Evolutionary conservation across 2,113 vertebrate genomes (phyloP), one percentile per base, ranked within the genome.

Genomic region (Mormyrus iriodes): DNA sequence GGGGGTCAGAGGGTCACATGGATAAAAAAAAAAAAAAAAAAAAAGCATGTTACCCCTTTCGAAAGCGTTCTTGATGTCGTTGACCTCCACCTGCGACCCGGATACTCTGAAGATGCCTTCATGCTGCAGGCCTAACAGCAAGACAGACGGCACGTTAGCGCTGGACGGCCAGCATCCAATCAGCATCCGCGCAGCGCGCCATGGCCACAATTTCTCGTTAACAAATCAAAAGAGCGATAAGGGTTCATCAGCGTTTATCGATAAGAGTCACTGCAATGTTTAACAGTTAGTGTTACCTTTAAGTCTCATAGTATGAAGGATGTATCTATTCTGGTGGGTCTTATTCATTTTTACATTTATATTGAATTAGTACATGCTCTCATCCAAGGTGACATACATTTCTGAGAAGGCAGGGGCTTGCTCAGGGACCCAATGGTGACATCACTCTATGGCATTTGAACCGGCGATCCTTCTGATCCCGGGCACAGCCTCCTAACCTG

Each of bases 31-130:
- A 3, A 48, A 48, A 48, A 9, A 24, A 51, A 13, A 48, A 65
- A 44, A 3, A 58, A 35, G n/a, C 19, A 53, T 3, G 31, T 90
- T 90, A 99, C 98, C 98, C 96, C 98, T 97, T 93, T 99, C 98
- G 95, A 99, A 99, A 0, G 98, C 98, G 27, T 99, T 99, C 95
- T 99, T 99, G 88, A 99, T 99, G 95, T 99, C 98, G 55, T 99
- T 99, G 92, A 99, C 98, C 92, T 99, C 98, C 87, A 99, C 98
- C 90, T 99, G 98, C 2, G 98, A 99, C 58, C 98, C 98, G 4
- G 98, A 99, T 89, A 99, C 98, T 90, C 98, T 93, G 95, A 99
- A 99, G 92, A 99, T 99, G 10, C 98, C 98, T 90, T 99, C 98
- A 31, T 99, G 98, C 92, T 98, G 98, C 89, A 99, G 92, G 91